A percentile compares a stretch with the other conserved stretches of the same genome.
Conservation (phyloP, 2,888 invertebrate genomes). For the Odiellus spinosus region DNA sequence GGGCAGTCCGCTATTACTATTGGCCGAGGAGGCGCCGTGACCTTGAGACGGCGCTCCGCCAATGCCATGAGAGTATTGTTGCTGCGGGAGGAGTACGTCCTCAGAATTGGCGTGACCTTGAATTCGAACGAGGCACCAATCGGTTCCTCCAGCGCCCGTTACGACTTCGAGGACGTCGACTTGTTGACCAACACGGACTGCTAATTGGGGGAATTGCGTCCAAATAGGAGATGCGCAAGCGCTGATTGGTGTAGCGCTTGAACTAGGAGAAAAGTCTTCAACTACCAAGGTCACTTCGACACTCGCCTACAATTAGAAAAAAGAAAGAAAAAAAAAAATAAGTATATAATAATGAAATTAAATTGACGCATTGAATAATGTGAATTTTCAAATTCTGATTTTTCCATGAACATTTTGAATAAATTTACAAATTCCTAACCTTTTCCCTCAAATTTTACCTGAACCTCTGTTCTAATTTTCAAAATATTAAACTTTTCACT, state of each 20-base stretch:
- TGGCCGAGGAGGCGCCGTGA: constrained; percentile 1
- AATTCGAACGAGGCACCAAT: constrained; percentile 30
- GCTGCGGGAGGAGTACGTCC: too few relatives aligned
- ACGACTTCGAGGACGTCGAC: constrained; percentile 65
- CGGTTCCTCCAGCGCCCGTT: constrained; percentile 41
- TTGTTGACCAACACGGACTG: constrained; percentile 77
- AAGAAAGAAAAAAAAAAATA: too few relatives aligned
- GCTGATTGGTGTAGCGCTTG: constrained; percentile 35
- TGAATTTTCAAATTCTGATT: too few relatives aligned
- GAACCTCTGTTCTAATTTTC: too few relatives aligned
- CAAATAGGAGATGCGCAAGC: too few relatives aligned
- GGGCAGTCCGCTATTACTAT: constrained; percentile 9
- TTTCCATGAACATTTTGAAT: too few relatives aligned
- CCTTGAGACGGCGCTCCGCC: neutral
- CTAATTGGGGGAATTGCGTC: constrained; percentile 45
- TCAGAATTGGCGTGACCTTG: constrained; percentile 8
- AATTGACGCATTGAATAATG: too few relatives aligned
- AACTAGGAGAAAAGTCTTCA: constrained; percentile 60
- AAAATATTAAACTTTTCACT: too few relatives aligned
- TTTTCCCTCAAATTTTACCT: too few relatives aligned
- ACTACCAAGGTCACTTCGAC: constrained; percentile 83
- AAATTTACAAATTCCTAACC: too few relatives aligned
- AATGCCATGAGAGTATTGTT: constrained; percentile 19
- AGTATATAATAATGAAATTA: too few relatives aligned
- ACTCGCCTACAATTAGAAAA: constrained; percentile 40